Evolutionary conservation across 2,797 vertebrate species (phyloP), one percentile per base, ranked within the genome.

Genomic region (Cetoscarus ocellatus): DNA sequence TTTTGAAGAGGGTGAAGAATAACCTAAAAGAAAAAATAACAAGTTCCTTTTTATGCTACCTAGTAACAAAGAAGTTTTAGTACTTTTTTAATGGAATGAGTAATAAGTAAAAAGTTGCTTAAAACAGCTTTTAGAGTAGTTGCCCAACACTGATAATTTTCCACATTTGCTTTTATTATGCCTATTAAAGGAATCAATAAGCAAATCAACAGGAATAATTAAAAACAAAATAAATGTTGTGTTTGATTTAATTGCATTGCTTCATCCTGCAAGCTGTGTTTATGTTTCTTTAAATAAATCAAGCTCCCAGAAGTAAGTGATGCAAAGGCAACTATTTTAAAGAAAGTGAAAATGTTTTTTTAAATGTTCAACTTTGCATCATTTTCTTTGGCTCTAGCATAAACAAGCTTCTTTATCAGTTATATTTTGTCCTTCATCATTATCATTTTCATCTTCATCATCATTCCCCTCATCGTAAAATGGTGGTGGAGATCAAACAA

Each of bases 401-500:
- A 1, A 6, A 15, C 9, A 8, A 0, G 11, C 54, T 9, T 49
- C 15, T 47, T 14, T 13, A 19, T 18, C 44, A 4, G 19, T 49
- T 34, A 47, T 35, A 57, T 42, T 35, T n/a, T 35, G 5, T 50
- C 2, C 8, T 44, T 54, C 39, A 0, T 69, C 53, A 17, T 66
- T 15, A 0, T 76, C 55, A 9, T 66, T 44, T 3, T 52, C 72
- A 7, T 81, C 73, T 10, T 74, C 70, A 64, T 86, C 62, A 54
- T 79, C 67, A 68, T 65, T 54, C n/a, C 42, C 49, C 52, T 56
- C 57, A 61, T 53, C 61, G 75, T 91, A 86, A 92, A 93, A 92
- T 89, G 85, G 75, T 91, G 90, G 87, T 86, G 89, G 87, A 88
- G 81, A 82, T 82, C 56, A 65, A 65, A 39, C 15, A 38, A 48